Conservation (phyloP, 1,140 invertebrate genomes). For the Hestina assimilis region DNA sequence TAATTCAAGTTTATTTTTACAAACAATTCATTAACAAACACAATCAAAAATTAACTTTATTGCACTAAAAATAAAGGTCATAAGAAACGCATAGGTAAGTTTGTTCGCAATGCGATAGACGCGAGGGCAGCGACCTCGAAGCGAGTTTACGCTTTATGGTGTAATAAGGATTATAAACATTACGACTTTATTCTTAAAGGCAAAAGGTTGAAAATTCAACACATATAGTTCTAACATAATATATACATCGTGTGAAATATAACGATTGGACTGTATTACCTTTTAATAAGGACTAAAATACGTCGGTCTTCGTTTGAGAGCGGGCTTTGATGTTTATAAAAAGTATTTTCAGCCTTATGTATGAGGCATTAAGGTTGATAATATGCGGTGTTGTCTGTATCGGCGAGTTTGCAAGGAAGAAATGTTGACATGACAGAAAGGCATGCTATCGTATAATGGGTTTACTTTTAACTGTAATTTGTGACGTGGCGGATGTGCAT, state of each 20-base stretch:
- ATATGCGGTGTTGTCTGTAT: not conserved
- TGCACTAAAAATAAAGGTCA: constrained; percentile 9
- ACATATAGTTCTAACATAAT: not conserved
- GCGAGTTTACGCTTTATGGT: constrained; percentile 43
- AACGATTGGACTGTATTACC: constrained; percentile 12
- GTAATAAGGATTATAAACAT: constrained; percentile 15
- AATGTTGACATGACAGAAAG: constrained; percentile 18
- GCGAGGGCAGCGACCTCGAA: constrained; percentile 41
- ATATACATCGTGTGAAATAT: constrained; percentile 1
- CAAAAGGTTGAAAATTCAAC: not conserved
- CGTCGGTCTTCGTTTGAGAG: constrained; percentile 6
- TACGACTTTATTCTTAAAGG: not conserved
- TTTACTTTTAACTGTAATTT: constrained; percentile 18
- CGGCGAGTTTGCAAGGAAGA: constrained; percentile 6
- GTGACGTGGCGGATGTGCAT: constrained; percentile 5
- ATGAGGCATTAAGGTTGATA: not conserved
- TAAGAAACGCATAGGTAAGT: constrained; percentile 11
- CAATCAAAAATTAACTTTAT: constrained; percentile 29
- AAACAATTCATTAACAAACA: not conserved
- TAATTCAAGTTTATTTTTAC: constrained; percentile 32
- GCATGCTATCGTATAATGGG: constrained; percentile 16
- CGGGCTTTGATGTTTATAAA: not conserved
- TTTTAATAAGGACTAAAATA: constrained; percentile 17
- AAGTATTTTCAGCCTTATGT: not conserved
- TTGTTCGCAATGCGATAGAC: constrained; percentile 29